phyloP scores from a whole-genome alignment of 1,140 invertebrate species.

The Drosophila sp. region DNA sequence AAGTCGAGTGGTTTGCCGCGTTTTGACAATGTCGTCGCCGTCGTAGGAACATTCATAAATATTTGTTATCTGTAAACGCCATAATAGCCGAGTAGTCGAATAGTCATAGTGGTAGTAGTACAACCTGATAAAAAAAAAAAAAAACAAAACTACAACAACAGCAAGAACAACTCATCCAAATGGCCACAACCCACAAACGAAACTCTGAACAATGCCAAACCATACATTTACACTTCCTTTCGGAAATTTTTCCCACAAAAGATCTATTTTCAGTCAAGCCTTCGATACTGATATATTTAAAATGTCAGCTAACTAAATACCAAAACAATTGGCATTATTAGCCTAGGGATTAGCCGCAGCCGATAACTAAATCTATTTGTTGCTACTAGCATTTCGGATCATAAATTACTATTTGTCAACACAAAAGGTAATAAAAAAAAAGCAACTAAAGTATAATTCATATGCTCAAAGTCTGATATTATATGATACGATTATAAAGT shows the following conservation, averaged over 20 bases:
- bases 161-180: conserved; percentile 24
- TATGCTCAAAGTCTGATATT: conserved; percentile 74
- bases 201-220: not conserved
- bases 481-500: conserved; percentile 72
- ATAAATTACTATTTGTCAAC: conserved; percentile 73
- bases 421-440: conserved; percentile 58
- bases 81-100: conserved; percentile 67
- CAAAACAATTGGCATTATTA: no score
- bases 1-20: conserved; percentile 63
- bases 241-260: not conserved
- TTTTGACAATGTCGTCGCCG: conserved; percentile 66
- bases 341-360: conserved; percentile 49
- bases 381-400: conserved; percentile 48
- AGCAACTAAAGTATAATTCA: conserved; percentile 52
- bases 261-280: no score
- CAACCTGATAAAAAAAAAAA: conserved; percentile 57
- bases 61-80: conserved; percentile 75
- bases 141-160: conserved; percentile 30
- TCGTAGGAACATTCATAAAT: conserved; percentile 65
- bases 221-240: conserved; percentile 1
- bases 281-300: no score
- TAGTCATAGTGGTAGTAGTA: conserved; percentile 48
- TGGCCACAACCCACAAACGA: not conserved
- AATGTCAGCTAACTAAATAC: no score
- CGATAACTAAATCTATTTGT: conserved; percentile 70